Evolutionary conservation across 1,140 invertebrate species (phyloP), one percentile per base, ranked within the genome.

Genomic region (Goniozus legneri): DNA sequence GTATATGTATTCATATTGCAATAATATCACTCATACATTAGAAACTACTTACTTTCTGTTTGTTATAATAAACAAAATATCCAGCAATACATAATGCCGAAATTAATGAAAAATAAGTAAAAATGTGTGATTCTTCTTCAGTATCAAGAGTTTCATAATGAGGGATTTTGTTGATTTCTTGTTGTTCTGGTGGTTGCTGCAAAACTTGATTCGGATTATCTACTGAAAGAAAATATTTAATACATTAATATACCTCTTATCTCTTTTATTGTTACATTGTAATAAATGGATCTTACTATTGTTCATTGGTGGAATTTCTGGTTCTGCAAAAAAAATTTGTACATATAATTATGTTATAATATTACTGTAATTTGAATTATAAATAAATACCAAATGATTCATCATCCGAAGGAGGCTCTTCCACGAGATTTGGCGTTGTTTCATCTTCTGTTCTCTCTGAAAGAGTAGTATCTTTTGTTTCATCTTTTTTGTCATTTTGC

Each of bases 31-130:
- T n/a, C 13, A 15, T 21, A 41, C 16, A 32, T 40, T 22, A 44
- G 32, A 32, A 41, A 44, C 19, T 43, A 57, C 49, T 58, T 64
- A 84, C 84, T 77, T 84, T 85, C 65, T 85, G 81, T 60, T 84
- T 85, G 54, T 85, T 85, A 55, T 85, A 82, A 67, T 84, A 85
- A 52, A 78, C 73, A 22, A 85, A 65, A 64, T 85, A 86, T 6
- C 78, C 77, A 39, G 76, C 65, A 34, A 86, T 76, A 54, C 77
- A 81, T 3, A 82, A 51, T 8, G 85, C 61, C 42, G 80, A 78
- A 33, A 82, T 63, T 10, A 83, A 69, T 45, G 81, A 75, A 54
- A 86, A 82, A 60, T 85, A 86, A 10, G 78, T 76, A 65, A 84
- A 83, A 64, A 84, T 82, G 53, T 84, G 80, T 1, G 80, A 79